These are phyloP conservation scores for Eucera pruinosa DNA, from an alignment of 2,888 invertebrate species.

Conservation along the genomic window DNA sequence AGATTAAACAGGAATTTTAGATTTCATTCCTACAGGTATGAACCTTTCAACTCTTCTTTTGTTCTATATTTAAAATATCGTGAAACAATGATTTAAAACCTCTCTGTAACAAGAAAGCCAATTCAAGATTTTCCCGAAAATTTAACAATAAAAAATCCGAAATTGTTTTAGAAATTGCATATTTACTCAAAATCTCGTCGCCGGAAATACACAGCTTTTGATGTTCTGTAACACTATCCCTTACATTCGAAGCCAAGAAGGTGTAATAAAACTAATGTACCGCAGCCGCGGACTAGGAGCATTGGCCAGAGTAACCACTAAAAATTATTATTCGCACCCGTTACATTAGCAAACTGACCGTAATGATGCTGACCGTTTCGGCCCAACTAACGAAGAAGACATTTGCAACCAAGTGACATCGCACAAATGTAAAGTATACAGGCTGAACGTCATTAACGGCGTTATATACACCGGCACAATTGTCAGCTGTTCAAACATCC, in stretches of 20 bases:
- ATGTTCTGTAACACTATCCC: not conserved
- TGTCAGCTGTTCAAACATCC: constrained; percentile 53
- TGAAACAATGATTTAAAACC: too few relatives aligned
- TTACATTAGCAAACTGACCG: not conserved
- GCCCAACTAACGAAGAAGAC: not conserved
- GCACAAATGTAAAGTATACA: not conserved
- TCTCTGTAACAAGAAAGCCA: too few relatives aligned
- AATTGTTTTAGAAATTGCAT: not conserved
- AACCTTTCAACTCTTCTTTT: too few relatives aligned
- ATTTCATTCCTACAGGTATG: too few relatives aligned
- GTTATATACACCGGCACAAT: constrained; percentile 35
- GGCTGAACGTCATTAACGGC: constrained; percentile 15
- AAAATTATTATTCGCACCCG: not conserved
- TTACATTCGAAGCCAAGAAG: not conserved
- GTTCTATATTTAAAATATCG: too few relatives aligned
- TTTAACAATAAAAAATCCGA: too few relatives aligned
- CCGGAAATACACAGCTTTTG: not conserved
- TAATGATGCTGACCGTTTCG: constrained; percentile 4
- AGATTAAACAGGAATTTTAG: too few relatives aligned
- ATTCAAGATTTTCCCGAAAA: too few relatives aligned
- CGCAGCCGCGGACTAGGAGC: not conserved
- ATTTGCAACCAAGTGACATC: constrained; percentile 1
- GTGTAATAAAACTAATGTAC: not conserved
- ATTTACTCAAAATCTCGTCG: not conserved
- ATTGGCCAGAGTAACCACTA: constrained; percentile 1